Evolutionary conservation across 2,797 vertebrate species (phyloP), one percentile per base, ranked within the genome.

Genomic region (Manis javanica): DNA sequence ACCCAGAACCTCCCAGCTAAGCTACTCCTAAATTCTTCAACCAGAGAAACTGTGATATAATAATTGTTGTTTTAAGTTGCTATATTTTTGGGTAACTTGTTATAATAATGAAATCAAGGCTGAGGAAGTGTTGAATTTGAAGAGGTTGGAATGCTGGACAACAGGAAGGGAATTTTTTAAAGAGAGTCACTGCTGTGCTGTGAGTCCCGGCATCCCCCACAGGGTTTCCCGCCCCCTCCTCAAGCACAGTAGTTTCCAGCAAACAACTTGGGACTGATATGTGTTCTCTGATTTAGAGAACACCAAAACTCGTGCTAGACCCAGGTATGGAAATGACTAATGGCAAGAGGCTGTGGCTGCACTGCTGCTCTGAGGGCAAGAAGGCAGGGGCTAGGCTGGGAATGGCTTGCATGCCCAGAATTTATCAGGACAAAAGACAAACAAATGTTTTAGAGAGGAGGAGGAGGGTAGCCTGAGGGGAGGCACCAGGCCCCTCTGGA

Each of bases 31-130:
- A n/a, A 59, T 91, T 79, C 51, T 42, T 63, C 19, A 72, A 55
- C 23, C 19, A 4, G 7, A 68, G 7, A 90, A 79, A 81, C 18
- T 26, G 5, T 11, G 31, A 51, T 57, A 46, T 11, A 68, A 79
- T n/a, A 23, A 71, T n/a, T 87, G n/a, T 84, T 66, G 12, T 59
- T 34, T 78, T 63, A 71, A 82, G 49, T 74, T 29, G 4, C 31
- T 63, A 84, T 42, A 64, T 72, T 57, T 92, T 55, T 63, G 18
- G 49, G 64, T 88, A 81, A 57, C 10, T 66, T 74, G 11, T 29
- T 55, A 24, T 9, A 69, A 72, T 8, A 51, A 68, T 6, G 26
- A 57, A 79, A 63, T 78, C 3, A 46, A 78, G 9, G 14, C 13
- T 82, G 81, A 42, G 31, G 51, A 66, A 61, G 16, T 24, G 75